phyloP scores from a whole-genome alignment of 2,888 invertebrate species.

The Dorcus hopei region DNA sequence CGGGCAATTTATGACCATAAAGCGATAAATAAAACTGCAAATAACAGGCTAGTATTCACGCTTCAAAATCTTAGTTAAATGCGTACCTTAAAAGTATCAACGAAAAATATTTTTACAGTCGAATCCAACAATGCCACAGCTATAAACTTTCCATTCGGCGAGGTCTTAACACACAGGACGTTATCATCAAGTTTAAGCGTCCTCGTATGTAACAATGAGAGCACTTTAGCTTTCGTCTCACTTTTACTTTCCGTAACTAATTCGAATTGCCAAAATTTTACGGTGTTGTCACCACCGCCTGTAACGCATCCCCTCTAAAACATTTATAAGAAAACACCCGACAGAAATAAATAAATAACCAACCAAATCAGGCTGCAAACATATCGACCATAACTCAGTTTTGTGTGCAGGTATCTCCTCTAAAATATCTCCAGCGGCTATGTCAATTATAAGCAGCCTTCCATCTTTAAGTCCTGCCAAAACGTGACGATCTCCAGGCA shows the following conservation, averaged over 20 bases:
- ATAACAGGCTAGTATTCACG: conserved; percentile 14
- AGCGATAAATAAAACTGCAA: conserved; percentile 85
- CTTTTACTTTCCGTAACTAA: conserved; percentile 66
- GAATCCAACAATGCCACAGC: conserved; percentile 89
- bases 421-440: conserved; percentile 74
- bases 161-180: conserved; percentile 78
- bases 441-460: conserved; percentile 76
- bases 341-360: conserved; percentile 20
- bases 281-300: conserved; percentile 84
- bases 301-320: conserved; percentile 73
- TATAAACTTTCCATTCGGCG: conserved; percentile 82
- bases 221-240: conserved; percentile 64
- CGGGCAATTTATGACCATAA: conserved; percentile 95
- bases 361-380: conserved; percentile 77
- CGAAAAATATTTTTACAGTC: conserved; percentile 92
- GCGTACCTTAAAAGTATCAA: conserved; percentile 86
- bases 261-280: conserved; percentile 94
- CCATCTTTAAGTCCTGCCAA: conserved; percentile 86
- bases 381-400: conserved; percentile 71
- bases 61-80: conserved; percentile 7
- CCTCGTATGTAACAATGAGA: conserved; percentile 75
- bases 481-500: conserved; percentile 87
- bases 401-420: conserved; percentile 82
- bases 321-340: neutral
- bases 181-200: conserved; percentile 86